phyloP scores from a whole-genome alignment of 2,113 vertebrate genomes.

The Martes martes region DNA sequence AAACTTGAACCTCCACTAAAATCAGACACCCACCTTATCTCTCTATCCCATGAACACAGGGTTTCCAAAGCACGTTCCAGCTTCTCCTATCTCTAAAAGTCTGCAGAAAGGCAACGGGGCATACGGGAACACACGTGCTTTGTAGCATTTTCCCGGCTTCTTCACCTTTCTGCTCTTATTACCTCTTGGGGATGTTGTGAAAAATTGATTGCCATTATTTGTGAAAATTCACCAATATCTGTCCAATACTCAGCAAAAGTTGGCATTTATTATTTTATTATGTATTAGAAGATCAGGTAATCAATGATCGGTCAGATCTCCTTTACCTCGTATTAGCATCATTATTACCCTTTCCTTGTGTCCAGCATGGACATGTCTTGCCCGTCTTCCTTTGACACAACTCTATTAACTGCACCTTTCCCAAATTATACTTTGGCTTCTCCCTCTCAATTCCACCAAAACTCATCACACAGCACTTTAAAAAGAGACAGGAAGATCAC shows the following conservation, averaged over 20 bases:
- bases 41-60: background rate
- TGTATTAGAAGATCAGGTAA: background rate
- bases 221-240: conserved; percentile 16
- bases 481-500: background rate
- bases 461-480: background rate
- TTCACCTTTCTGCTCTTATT: conserved; percentile 29
- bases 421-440: background rate
- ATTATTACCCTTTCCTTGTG: background rate
- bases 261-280: background rate
- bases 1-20: background rate
- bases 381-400: background rate
- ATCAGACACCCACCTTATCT: background rate
- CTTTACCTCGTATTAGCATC: background rate
- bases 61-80: background rate
- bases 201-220: conserved; percentile 41
- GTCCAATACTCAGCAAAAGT: background rate
- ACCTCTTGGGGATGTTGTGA: background rate
- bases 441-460: background rate
- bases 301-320: background rate
- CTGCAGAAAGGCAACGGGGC: background rate
- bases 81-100: background rate
- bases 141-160: background rate
- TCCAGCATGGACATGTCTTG: background rate
- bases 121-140: background rate
- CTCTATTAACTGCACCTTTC: background rate